phyloP scores from a whole-genome alignment of 2,888 invertebrate genomes.

The Dyspetes luteomarginatus region DNA sequence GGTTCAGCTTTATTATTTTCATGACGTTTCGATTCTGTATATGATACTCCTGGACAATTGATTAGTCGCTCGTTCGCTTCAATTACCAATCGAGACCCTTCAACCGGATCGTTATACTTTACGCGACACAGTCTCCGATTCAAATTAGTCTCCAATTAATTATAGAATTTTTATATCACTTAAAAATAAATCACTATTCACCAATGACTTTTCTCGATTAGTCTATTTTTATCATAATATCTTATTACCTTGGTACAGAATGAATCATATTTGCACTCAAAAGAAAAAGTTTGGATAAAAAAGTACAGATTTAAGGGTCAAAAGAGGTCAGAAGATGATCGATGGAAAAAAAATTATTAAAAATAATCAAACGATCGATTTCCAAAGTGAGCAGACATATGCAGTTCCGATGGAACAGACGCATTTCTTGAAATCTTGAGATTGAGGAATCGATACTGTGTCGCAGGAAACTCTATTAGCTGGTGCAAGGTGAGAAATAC shows the following conservation, averaged over 20 bases:
- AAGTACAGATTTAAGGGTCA: no score
- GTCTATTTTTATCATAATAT: no score
- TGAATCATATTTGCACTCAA: no score
- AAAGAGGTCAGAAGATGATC: no score
- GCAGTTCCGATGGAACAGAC: neutral
- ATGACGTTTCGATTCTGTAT: constrained; percentile 5
- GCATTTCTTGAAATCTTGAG: constrained; percentile 20
- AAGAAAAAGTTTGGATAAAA: no score
- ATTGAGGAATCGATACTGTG: constrained; percentile 22
- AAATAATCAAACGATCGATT: neutral
- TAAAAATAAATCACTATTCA: no score
- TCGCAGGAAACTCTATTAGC: constrained; percentile 22
- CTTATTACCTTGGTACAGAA: no score
- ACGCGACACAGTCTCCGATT: neutral
- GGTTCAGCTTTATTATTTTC: neutral
- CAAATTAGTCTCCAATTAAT: no score
- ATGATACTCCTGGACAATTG: constrained; percentile 20
- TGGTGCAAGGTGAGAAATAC: neutral
- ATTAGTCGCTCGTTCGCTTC: constrained; percentile 26
- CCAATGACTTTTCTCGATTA: no score
- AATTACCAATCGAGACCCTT: neutral
- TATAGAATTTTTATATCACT: no score
- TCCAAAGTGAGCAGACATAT: neutral
- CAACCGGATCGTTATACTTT: neutral
- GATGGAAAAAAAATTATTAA: neutral